A percentile compares a stretch with the other conserved stretches of the same genome.
These are phyloP conservation scores for Pterois miles DNA, from an alignment of 2,797 vertebrate species.

Conservation along the genomic window DNA sequence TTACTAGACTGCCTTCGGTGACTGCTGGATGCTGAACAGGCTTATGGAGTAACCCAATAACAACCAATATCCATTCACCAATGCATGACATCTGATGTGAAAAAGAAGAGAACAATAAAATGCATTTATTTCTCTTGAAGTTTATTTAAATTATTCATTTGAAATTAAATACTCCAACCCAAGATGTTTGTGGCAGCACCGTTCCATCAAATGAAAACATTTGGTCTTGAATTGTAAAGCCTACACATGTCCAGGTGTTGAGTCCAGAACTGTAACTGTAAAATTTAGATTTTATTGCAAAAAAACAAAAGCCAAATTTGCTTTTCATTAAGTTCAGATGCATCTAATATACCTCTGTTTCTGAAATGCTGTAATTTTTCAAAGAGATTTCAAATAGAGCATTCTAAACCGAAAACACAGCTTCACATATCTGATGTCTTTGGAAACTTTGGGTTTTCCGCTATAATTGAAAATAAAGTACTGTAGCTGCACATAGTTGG, in stretches of 20 bases:
- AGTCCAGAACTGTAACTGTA: neutral
- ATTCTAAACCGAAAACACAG: neutral
- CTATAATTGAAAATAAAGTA: neutral
- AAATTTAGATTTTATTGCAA: neutral
- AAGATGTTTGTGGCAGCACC: neutral
- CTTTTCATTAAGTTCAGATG: neutral
- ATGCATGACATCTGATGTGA: neutral
- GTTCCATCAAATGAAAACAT: neutral
- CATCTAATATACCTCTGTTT: neutral
- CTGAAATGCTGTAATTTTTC: neutral
- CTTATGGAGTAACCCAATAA: neutral
- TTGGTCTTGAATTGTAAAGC: neutral
- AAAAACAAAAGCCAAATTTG: neutral
- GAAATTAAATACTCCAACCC: neutral
- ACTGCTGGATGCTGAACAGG: neutral
- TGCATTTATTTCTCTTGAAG: neutral
- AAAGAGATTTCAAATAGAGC: neutral
- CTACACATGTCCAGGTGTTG: neutral
- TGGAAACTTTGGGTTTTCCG: neutral
- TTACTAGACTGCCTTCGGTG: neutral
- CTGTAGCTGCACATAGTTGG: neutral
- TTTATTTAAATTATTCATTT: neutral
- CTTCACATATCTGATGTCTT: neutral
- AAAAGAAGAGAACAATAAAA: neutral
- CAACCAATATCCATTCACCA: neutral